Conservation (phyloP, 1,140 invertebrate genomes). For the Caerostris extrusa region DNA sequence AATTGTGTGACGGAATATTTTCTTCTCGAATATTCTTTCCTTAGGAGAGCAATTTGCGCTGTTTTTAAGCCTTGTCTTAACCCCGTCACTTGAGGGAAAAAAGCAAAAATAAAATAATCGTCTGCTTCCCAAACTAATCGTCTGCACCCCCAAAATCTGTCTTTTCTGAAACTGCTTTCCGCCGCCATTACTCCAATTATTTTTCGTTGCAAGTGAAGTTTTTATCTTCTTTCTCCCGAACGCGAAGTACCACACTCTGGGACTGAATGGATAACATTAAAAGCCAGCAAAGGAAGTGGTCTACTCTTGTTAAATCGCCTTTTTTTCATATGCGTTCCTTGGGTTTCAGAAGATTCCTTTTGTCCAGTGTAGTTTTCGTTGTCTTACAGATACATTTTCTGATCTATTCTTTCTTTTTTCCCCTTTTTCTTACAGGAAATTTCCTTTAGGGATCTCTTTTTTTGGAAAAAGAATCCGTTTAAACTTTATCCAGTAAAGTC, state of each 20-base stretch:
- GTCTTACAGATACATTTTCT: not conserved
- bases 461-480: not conserved
- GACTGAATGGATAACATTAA: constrained; percentile 19
- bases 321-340: constrained; percentile 9
- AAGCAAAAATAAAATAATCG: constrained; percentile 35
- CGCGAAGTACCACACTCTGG: constrained; percentile 1
- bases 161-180: constrained; percentile 15
- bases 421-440: not conserved
- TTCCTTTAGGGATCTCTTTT: not conserved
- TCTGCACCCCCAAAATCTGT: constrained; percentile 33
- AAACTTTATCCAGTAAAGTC: not conserved
- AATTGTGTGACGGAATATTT: constrained; percentile 28
- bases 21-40: constrained; percentile 13
- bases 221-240: not conserved
- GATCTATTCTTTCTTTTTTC: not conserved
- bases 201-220: constrained; percentile 30
- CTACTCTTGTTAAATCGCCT: constrained; percentile 17
- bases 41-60: constrained; percentile 23
- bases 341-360: not conserved
- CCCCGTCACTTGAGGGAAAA: constrained; percentile 2
- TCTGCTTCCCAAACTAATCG: constrained; percentile 47
- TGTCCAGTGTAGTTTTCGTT: not conserved
- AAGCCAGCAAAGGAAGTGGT: constrained; percentile 16
- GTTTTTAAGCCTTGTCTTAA: constrained; percentile 41
- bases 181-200: constrained; percentile 34